These are phyloP conservation scores for Cydia fagiglandana DNA, from an alignment of 1,140 invertebrate species.

Conservation along the genomic window DNA sequence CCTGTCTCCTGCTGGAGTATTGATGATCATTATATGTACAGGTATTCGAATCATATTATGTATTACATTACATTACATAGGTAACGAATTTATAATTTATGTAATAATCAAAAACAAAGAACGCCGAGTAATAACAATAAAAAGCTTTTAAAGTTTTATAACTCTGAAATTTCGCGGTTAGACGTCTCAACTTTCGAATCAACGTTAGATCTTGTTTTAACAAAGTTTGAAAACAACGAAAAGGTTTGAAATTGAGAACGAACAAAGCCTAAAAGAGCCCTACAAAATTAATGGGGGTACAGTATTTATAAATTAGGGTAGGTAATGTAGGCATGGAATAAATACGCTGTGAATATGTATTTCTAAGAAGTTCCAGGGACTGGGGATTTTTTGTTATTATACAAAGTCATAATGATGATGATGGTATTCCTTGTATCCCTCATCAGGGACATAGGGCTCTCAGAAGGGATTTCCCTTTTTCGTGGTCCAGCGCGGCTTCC, in stretches of 20 bases:
- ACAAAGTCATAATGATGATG: too few species aligned
- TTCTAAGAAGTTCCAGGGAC: too few species aligned
- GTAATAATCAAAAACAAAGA: not conserved
- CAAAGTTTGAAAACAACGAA: slow-evolving; percentile 2
- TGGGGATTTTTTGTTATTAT: too few species aligned
- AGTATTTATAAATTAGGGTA: not conserved
- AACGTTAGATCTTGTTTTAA: not conserved
- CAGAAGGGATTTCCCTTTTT: too few species aligned
- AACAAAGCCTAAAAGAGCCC: not conserved
- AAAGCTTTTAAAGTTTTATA: not conserved
- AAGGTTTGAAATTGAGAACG: not conserved
- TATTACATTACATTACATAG: too few species aligned
- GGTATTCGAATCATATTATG: too few species aligned
- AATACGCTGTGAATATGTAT: not conserved
- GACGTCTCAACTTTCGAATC: not conserved
- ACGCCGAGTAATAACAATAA: not conserved
- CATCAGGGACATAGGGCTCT: too few species aligned
- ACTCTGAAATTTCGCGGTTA: slow-evolving; percentile 11
- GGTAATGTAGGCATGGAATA: not conserved
- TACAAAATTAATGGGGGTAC: not conserved
- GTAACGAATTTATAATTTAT: not conserved
- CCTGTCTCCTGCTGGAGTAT: too few species aligned
- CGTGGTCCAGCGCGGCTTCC: too few species aligned
- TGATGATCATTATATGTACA: too few species aligned
- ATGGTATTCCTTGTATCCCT: too few species aligned